These are phyloP conservation scores for Pandemis heparana DNA, from an alignment of 2,888 invertebrate species.

Conservation along the genomic window DNA sequence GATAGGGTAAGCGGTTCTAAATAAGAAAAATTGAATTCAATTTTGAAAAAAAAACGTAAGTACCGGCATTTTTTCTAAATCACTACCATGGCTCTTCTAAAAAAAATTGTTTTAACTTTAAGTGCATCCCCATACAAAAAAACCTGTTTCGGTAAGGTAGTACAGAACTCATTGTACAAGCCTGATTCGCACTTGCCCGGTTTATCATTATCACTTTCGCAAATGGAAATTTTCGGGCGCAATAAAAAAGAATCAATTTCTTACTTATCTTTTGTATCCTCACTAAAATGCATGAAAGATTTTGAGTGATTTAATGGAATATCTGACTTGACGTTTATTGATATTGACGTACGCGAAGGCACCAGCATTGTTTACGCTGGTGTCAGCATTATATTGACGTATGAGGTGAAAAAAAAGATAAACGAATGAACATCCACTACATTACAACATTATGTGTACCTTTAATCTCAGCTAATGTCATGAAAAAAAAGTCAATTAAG, in stretches of 20 bases:
- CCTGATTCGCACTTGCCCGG: not conserved
- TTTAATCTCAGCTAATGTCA: not conserved
- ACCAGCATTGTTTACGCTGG: conserved; percentile 5
- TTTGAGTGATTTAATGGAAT: conserved; percentile 17
- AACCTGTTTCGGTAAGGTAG: too few species aligned
- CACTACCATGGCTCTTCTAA: too few species aligned
- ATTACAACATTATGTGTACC: not conserved
- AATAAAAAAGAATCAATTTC: not conserved
- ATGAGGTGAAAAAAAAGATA: conserved; percentile 21
- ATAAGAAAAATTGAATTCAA: too few species aligned
- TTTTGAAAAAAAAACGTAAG: too few species aligned
- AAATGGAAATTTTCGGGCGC: not conserved
- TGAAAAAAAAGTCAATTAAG: too few species aligned
- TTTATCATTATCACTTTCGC: not conserved
- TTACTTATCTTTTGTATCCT: not conserved
- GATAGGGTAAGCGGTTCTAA: too few species aligned
- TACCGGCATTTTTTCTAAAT: too few species aligned
- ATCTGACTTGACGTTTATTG: conserved; percentile 27
- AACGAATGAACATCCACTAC: conserved; percentile 1
- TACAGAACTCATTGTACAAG: too few species aligned
- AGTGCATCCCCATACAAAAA: too few species aligned
- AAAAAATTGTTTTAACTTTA: too few species aligned
- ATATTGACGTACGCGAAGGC: conserved; percentile 13
- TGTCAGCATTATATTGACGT: conserved; percentile 3
- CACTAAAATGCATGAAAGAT: not conserved